Percentiles rank a stretch among this genome's conserved stretches.
These are phyloP conservation scores for Agriotes lineatus DNA, from an alignment of 2,888 invertebrate species.

Conservation along the genomic window DNA sequence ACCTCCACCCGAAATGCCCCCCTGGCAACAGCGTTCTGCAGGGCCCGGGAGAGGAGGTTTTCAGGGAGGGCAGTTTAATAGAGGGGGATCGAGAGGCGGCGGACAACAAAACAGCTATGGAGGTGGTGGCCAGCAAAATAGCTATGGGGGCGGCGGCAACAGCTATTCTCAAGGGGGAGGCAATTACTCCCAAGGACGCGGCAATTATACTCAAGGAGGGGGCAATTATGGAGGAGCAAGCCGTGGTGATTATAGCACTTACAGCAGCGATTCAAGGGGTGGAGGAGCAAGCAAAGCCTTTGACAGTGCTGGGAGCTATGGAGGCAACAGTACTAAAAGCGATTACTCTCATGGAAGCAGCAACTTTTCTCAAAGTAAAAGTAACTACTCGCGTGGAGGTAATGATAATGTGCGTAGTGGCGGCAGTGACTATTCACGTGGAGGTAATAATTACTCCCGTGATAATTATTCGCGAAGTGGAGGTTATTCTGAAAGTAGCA, in stretches of 20 bases:
- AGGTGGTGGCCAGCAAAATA: slow-evolving; percentile 8
- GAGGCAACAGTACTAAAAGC: slow-evolving; percentile 37
- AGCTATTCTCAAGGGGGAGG: not conserved
- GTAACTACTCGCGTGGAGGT: slow-evolving; percentile 62
- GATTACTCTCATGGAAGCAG: slow-evolving; percentile 48
- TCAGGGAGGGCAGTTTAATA: slow-evolving; percentile 38
- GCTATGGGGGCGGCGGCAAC: not conserved
- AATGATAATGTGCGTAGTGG: slow-evolving; percentile 50
- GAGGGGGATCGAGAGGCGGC: slow-evolving; percentile 26
- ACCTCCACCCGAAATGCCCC: slow-evolving; percentile 97
- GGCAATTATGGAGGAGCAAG: slow-evolving; percentile 51
- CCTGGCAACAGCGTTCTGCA: slow-evolving; percentile 83
- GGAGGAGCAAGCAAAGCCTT: slow-evolving; percentile 46
- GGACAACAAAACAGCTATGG: not conserved
- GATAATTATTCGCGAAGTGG: no score
- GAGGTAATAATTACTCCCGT: slow-evolving; percentile 56
- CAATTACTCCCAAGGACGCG: slow-evolving; percentile 8
- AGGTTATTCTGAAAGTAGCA: slow-evolving; percentile 18
- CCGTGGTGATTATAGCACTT: slow-evolving; percentile 43
- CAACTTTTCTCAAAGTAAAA: slow-evolving; percentile 63
- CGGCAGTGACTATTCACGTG: slow-evolving; percentile 61
- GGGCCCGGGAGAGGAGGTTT: slow-evolving; percentile 66
- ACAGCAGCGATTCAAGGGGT: slow-evolving; percentile 36
- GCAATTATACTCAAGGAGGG: no score
- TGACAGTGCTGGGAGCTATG: slow-evolving; percentile 59